A percentile compares a stretch with the other conserved stretches of the same genome.
These are phyloP conservation scores for Casuarius casuarius DNA, from an alignment of 2,113 vertebrate genomes.

Conservation along the genomic window DNA sequence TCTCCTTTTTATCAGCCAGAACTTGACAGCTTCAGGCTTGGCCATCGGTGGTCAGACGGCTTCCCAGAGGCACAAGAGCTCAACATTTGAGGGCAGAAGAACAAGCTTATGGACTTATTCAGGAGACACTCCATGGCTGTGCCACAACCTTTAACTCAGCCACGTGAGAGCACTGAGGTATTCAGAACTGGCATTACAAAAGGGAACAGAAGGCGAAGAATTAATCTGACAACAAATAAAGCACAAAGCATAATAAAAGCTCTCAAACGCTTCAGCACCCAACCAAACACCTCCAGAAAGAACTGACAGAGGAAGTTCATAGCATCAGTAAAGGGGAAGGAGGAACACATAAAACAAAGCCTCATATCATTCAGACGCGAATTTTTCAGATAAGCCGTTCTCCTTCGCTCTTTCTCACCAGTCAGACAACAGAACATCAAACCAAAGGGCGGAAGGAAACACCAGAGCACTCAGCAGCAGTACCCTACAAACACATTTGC, in stretches of 20 bases:
- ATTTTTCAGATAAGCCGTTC: not conserved
- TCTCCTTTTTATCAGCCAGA: not conserved
- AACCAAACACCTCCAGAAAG: not conserved
- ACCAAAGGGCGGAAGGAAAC: not conserved
- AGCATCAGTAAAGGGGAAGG: not conserved
- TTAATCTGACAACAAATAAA: not conserved
- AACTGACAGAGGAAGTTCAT: not conserved
- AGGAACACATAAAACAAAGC: not conserved
- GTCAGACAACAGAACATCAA: not conserved
- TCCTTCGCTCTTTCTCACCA: not conserved
- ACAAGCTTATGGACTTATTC: not conserved
- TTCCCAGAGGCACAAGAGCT: not conserved
- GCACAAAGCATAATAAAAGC: not conserved
- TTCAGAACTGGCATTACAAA: not conserved
- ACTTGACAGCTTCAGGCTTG: not conserved
- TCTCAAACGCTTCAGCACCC: not conserved
- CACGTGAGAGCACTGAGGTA: not conserved
- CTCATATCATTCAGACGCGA: not conserved
- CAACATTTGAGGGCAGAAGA: rapidly evolving
- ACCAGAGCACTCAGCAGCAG: not conserved
- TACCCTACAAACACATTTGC: not conserved
- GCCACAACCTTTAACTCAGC: not conserved
- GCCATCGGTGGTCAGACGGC: not conserved
- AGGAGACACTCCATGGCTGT: not conserved
- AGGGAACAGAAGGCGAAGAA: not conserved